Base-by-base conservation (phyloP, 1,140 invertebrate genomes). In the Drosophila varians region DNA sequence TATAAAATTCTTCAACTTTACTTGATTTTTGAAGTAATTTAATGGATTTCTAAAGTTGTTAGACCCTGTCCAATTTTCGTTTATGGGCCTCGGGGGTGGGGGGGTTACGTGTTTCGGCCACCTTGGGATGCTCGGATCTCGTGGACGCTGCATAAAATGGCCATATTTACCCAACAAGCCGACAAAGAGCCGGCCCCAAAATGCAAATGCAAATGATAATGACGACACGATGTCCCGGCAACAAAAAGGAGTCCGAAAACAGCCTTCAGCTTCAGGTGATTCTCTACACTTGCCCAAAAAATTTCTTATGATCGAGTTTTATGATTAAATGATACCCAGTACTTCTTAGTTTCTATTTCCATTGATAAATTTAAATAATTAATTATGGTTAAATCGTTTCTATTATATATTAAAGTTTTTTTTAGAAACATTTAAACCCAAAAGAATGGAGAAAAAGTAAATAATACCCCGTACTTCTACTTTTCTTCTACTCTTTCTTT, bases 181-280 rank as follows among this genome's bases (percentile, higher is more conserved):
- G 19, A 25, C 58, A 40, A 14, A 34, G 45, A 52, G 58, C 46
- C 40, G 47, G 42, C 54, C 54, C 54, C 38, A 83, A 83, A 83
- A 78, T 79, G 79, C 79, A 79, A 86, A 86, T 79, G 60, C 71
- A 75, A 79, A 84, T 84, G 79, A 78, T 78, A 78, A 83, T 84
- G 71, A 86, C 70, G 71, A 48, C 64, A 58, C 64, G 61, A 38
- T 47, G 9, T 18, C 57, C 11, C 38, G 8, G 46, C 25, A n/a
- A 9, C 61, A 66, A 66, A 66, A 48, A 28, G 23, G n/a, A 25
- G 12, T 1, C 12, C 46, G 66, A 65, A 57, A 65, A 64, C 60
- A 26, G 61, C 46, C 66, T 42, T 25, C 21, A 58, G 60, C 60
- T 64, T 11, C 31, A 64, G 56, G 55, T 64, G 23, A 40, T 16